Base-by-base conservation (phyloP, 53 echinoderm and acorn worm species). In the Crossaster papposus region DNA sequence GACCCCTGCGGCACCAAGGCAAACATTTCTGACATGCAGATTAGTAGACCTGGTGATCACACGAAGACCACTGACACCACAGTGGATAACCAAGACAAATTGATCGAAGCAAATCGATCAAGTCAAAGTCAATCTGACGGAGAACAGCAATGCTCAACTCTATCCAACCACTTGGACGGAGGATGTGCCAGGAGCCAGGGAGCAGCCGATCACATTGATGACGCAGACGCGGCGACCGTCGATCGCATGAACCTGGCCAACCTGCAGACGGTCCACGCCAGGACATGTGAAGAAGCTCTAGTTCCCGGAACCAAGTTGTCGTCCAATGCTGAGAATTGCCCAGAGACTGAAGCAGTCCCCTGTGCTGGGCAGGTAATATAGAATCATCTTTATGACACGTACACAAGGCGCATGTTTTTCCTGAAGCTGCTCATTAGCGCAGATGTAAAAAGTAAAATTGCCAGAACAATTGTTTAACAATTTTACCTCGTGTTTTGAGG, bases 301-400 rank as follows among this genome's bases (percentile, higher is more conserved):
- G n/a, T 12, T n/a, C 70, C 79, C 20, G 68, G 31, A 17, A 51
- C 71, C 31, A 32, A 29, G 36, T 33, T 28, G 14, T 18, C 75
- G 0, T 24, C 50, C 1, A 35, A 70, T 15, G 11, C 54, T 23
- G 33, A 23, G 31, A 34, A 70, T 51, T n/a, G 18, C 24, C 70
- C 6, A 12, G 83, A 2, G 2, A 72, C 26, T 72, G 52, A 30
- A 31, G 92, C 89, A 36, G 86, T 91, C 6, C 93, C 98, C 18
- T 94, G 92, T 87, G 98, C 98, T 65, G 98, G 98, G 54, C 96
- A 98, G 94, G 97, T 97, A 79, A 89, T 87, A 29, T 31, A 15
- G 9, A 36, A 3, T 74, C 3, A 31, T 28, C 68, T 7, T 68
- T 26, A 3, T 20, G 62, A 62, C 17, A 62, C 62, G 3, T 62